phyloP scores from a whole-genome alignment of 2,888 invertebrate species.

The Cephalotes varians region DNA sequence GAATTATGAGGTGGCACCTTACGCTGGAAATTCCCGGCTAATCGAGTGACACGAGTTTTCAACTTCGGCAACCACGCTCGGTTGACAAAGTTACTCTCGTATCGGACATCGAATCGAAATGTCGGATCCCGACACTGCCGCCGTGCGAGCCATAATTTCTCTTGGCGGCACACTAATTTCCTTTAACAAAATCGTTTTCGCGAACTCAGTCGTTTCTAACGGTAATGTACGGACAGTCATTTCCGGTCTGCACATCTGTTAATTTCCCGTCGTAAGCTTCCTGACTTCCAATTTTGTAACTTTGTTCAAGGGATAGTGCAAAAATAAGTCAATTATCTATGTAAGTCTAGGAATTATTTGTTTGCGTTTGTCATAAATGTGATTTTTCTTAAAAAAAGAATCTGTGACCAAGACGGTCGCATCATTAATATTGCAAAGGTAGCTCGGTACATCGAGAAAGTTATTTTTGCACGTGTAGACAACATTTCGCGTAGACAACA shows the following conservation, averaged over 20 bases:
- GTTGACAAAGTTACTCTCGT: constrained; percentile 39
- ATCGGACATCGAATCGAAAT: constrained; percentile 51
- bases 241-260: constrained; percentile 21
- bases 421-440: background rate
- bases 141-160: constrained; percentile 40
- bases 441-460: background rate
- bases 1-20: constrained; percentile 33
- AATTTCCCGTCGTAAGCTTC: constrained; percentile 41
- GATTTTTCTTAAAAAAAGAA: background rate
- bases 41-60: constrained; percentile 50
- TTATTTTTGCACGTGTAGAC: constrained; percentile 2
- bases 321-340: background rate
- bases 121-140: constrained; percentile 31
- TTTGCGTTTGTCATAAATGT: background rate
- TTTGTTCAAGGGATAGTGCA: background rate
- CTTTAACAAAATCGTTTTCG: constrained; percentile 42
- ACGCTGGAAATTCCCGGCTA: constrained; percentile 12
- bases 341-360: background rate
- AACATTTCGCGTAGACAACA: background rate
- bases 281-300: background rate
- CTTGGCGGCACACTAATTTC: constrained; percentile 45
- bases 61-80: constrained; percentile 33
- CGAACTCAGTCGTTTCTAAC: constrained; percentile 24
- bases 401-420: background rate
- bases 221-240: constrained; percentile 1